Evolutionary conservation across 2,888 invertebrate genomes (phyloP), one percentile per base, ranked within the genome.

Genomic region (Phragmatobia fuliginosa): DNA sequence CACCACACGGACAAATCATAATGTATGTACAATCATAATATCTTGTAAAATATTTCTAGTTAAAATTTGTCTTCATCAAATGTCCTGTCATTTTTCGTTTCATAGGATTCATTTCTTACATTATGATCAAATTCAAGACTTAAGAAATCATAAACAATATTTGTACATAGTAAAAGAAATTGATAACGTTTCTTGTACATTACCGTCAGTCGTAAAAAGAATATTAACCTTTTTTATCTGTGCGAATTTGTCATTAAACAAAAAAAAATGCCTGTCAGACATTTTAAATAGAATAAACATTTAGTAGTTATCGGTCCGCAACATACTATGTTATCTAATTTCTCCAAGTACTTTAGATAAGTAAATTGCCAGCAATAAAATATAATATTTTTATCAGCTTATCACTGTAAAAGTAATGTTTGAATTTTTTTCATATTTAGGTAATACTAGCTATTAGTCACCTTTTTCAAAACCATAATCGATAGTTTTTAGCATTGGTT

Each of bases 381-480:
- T 25, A 52, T 14, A 25, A 52, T 52, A 56, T 28, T 56, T 6
- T 28, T 16, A 52, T 25, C 25, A 11, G 10, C 18, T 71, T 62
- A 67, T 65, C 71, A 67, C 5, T 25, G 62, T 59, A 62, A 72
- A 72, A 68, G 68, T 72, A 56, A 62, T 66, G 49, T 62, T 58
- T 65, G 64, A 36, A 58, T 62, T 14, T 56, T 28, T 28, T 16
- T 28, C 28, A 56, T 56, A 16, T 38, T 56, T 14, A n/a, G n/a
- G n/a, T n/a, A 56, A 28, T 56, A 28, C 16, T n/a, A 49, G 8
- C 0, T 49, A 49, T 49, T 49, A 49, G 21, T 49, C 45, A 49
- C n/a, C 8, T 49, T 45, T 49, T 45, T 6, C 21, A 8, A 49
- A 49, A n/a, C 7, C 8, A 2, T 10, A 49, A 49, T 21, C n/a